A percentile compares a stretch with the other conserved stretches of the same genome.
Evolutionary conservation across 2,888 invertebrate genomes (phyloP).

Genomic region (Lasioglossum vierecki): DNA sequence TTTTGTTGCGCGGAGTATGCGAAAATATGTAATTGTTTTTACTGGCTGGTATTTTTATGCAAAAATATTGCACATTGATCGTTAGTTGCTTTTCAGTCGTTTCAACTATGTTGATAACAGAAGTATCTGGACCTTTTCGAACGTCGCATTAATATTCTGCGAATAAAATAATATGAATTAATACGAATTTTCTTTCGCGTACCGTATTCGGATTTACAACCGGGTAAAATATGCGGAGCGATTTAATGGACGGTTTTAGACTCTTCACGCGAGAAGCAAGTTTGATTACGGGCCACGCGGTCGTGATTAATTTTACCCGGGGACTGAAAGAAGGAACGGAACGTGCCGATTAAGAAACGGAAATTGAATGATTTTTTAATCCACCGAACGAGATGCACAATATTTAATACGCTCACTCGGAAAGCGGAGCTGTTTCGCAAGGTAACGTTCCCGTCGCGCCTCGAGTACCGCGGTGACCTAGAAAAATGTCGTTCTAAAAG

Average conservation of each 20-base stretch:
- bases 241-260: not conserved
- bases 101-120: not conserved
- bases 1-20: not conserved
- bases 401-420: not conserved
- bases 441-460: slow-evolving; percentile 1
- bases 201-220: not conserved
- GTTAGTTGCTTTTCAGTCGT: not conserved
- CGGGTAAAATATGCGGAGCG: not conserved
- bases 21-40: not conserved
- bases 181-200: not conserved
- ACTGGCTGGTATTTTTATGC: not conserved
- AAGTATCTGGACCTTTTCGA: not conserved
- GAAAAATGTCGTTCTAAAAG: slow-evolving; percentile 34
- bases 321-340: not conserved
- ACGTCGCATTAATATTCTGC: not conserved
- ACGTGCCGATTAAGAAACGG: not conserved
- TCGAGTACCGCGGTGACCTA: slow-evolving; percentile 31
- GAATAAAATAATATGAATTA: not conserved
- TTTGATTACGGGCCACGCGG: not conserved
- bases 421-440: not conserved
- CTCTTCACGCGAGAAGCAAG: not conserved
- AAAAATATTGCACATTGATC: not conserved
- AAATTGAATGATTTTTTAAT: not conserved
- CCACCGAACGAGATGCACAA: not conserved
- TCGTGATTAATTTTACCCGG: not conserved